Conservation (phyloP, 2,113 vertebrate genomes). For the Nothoprocta pentlandii region DNA sequence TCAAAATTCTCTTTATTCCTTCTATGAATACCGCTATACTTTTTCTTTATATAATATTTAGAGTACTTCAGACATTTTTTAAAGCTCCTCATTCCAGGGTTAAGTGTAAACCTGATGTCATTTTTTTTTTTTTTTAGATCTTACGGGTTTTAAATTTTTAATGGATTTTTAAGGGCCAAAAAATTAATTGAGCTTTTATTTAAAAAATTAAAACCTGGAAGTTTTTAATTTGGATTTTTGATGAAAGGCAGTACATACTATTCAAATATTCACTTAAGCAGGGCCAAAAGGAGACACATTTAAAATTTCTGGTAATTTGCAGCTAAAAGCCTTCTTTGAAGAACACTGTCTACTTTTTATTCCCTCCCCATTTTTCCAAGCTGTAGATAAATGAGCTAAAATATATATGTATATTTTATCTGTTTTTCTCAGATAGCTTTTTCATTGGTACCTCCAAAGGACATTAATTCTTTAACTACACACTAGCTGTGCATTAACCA, state of each 20-base stretch:
- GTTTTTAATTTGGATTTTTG: background rate
- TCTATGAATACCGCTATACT: background rate
- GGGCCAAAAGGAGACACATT: background rate
- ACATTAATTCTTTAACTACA: background rate
- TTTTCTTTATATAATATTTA: background rate
- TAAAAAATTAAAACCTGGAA: background rate
- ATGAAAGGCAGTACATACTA: background rate
- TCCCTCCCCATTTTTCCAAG: background rate
- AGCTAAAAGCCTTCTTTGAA: background rate
- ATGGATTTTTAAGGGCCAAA: background rate
- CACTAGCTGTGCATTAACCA: background rate
- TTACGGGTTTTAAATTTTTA: background rate
- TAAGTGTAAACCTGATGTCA: background rate
- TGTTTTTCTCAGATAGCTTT: constrained; percentile 7
- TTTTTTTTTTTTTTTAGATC: background rate
- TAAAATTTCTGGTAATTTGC: background rate
- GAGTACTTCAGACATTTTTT: background rate
- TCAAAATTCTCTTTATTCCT: constrained; percentile 29
- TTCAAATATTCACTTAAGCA: background rate
- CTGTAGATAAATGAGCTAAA: constrained; percentile 5
- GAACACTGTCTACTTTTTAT: background rate
- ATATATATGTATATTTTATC: background rate
- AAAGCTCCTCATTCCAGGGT: background rate
- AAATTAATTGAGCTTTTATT: background rate
- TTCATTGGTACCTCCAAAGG: constrained; percentile 38